These are phyloP conservation scores for Stichodactyla mertensii DNA, from an alignment of 64 coral and sea anemone genomes.

Conservation along the genomic window DNA sequence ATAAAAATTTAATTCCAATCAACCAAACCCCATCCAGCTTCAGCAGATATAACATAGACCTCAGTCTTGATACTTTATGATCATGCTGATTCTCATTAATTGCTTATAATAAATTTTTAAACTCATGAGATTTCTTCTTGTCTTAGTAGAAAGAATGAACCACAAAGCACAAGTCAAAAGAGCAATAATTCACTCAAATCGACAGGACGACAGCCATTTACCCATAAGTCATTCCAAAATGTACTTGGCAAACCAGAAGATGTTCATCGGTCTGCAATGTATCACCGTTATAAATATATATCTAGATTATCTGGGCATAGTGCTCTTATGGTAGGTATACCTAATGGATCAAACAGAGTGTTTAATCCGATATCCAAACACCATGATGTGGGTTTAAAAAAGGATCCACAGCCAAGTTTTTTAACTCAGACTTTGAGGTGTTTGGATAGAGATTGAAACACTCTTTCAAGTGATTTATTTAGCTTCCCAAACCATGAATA, in stretches of 20 bases:
- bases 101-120: background rate
- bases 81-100: too few relatives aligned
- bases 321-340: conserved; percentile 41
- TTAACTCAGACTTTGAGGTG: too few relatives aligned
- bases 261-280: conserved; percentile 54
- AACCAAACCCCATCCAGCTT: too few relatives aligned
- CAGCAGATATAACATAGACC: too few relatives aligned
- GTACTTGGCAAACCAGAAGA: conserved; percentile 37
- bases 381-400: too few relatives aligned
- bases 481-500: too few relatives aligned
- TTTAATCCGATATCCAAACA: background rate
- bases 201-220: conserved; percentile 56
- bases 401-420: too few relatives aligned
- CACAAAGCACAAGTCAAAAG: background rate
- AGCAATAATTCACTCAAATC: background rate
- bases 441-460: too few relatives aligned
- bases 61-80: too few relatives aligned
- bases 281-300: conserved; percentile 78
- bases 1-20: too few relatives aligned
- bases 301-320: conserved; percentile 66
- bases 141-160: conserved; percentile 13
- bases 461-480: too few relatives aligned
- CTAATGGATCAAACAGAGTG: background rate
- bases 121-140: background rate
- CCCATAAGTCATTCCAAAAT: conserved; percentile 51